These are phyloP conservation scores for Coenobita brevimanus DNA, from an alignment of 1,140 invertebrate species.

Conservation along the genomic window DNA sequence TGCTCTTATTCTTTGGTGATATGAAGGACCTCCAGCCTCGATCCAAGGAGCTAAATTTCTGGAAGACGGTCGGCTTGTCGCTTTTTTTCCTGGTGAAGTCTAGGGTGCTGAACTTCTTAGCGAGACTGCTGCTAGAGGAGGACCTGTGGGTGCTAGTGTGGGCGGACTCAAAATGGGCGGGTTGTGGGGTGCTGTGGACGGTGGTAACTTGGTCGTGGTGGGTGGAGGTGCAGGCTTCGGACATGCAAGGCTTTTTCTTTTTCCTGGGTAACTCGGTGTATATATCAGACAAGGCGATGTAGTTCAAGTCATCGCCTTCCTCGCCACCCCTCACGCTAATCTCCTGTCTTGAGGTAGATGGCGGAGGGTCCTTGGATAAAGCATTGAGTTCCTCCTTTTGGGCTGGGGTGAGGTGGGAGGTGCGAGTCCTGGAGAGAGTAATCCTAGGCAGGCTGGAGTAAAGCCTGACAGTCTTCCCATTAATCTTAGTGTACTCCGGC, in stretches of 20 bases:
- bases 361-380: neutral
- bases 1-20: conserved; percentile 16
- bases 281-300: conserved; percentile 35
- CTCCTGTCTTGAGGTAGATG: neutral
- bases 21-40: conserved; percentile 48
- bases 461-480: conserved; percentile 55
- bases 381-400: neutral
- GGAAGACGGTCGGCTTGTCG: conserved; percentile 44
- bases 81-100: conserved; percentile 35
- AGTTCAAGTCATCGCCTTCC: neutral
- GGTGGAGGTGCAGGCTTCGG: conserved; percentile 30
- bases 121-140: neutral
- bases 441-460: conserved; percentile 50
- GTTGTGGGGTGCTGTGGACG: neutral
- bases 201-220: conserved; percentile 14
- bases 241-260: conserved; percentile 60
- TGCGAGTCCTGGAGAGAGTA: neutral
- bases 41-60: conserved; percentile 60
- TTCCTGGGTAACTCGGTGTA: conserved; percentile 55
- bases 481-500: conserved; percentile 48
- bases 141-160: neutral
- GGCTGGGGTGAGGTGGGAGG: neutral
- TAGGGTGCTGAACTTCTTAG: conserved; percentile 46
- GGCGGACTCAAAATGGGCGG: neutral
- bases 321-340: neutral